Percentiles rank a stretch among this genome's conserved stretches.
Evolutionary conservation across 1,140 invertebrate genomes (phyloP).

Genomic region (Ceratosolen fusciceps): DNA sequence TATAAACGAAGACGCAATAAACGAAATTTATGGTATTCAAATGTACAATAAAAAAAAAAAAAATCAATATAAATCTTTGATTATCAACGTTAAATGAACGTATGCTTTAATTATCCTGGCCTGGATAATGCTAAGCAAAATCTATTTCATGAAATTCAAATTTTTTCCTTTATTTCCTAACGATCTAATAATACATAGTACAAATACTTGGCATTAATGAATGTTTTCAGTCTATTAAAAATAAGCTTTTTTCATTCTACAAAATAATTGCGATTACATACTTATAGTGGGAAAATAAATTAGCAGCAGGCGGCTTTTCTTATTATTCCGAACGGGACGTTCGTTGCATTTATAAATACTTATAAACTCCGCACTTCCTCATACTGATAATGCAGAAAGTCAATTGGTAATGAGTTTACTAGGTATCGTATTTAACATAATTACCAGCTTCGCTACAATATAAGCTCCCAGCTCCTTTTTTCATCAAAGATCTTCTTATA

Average conservation of each 20-base stretch:
- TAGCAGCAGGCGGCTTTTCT: conserved; percentile 6
- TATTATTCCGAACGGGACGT: conserved; percentile 55
- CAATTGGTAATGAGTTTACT: conserved; percentile 66
- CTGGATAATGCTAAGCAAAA: too few species aligned
- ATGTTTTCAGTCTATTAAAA: too few species aligned
- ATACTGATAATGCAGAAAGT: conserved; percentile 60
- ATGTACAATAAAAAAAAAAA: too few species aligned
- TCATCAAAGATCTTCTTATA: background rate
- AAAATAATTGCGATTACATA: background rate
- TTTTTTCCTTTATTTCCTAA: too few species aligned
- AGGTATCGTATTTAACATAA: conserved; percentile 67
- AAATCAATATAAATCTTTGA: too few species aligned
- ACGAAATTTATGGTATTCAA: too few species aligned
- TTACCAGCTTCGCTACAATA: conserved; percentile 29
- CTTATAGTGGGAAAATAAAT: conserved; percentile 5
- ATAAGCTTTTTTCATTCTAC: background rate
- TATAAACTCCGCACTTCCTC: conserved; percentile 59
- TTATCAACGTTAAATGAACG: too few species aligned
- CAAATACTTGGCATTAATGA: too few species aligned
- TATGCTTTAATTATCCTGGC: too few species aligned
- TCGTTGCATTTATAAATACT: conserved; percentile 65
- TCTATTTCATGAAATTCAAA: too few species aligned
- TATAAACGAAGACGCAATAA: too few species aligned
- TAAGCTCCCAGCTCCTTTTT: background rate
- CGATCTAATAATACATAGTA: too few species aligned